Evolutionary conservation across 2,888 invertebrate genomes (phyloP).

Genomic region (Tipula confusa): DNA sequence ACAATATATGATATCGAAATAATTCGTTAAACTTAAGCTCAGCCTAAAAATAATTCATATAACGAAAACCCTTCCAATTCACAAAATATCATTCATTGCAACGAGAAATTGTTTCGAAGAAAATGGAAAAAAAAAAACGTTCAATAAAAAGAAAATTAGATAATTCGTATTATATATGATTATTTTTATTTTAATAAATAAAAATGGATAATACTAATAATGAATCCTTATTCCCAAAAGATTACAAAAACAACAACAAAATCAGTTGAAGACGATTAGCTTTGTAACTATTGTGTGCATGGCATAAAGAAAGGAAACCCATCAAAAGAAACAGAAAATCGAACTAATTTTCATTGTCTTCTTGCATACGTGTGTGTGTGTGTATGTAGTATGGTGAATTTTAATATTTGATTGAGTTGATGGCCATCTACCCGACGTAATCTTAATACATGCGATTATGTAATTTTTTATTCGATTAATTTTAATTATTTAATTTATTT

Average conservation of each 20-base stretch:
- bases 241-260: neutral
- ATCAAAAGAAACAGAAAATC: neutral
- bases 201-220: conserved; percentile 20
- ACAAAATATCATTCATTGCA: neutral
- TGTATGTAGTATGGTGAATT: too few species aligned
- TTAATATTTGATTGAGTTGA: conserved; percentile 16
- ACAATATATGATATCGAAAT: too few species aligned
- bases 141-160: neutral
- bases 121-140: conserved; percentile 13
- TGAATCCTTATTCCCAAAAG: conserved; percentile 3
- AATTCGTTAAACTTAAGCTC: too few species aligned
- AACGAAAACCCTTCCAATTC: too few species aligned
- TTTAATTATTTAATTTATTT: conserved; percentile 3
- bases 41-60: too few species aligned
- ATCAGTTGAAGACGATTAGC: neutral
- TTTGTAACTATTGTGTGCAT: neutral
- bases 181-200: neutral
- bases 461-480: neutral
- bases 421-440: neutral
- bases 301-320: neutral
- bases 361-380: neutral
- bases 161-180: neutral
- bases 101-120: neutral
- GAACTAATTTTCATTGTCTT: neutral
- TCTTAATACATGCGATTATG: conserved; percentile 12